Evolutionary conservation across 2,797 vertebrate genomes (phyloP), one percentile per base, ranked within the genome.

Genomic region (Sebastiscus tertius): DNA sequence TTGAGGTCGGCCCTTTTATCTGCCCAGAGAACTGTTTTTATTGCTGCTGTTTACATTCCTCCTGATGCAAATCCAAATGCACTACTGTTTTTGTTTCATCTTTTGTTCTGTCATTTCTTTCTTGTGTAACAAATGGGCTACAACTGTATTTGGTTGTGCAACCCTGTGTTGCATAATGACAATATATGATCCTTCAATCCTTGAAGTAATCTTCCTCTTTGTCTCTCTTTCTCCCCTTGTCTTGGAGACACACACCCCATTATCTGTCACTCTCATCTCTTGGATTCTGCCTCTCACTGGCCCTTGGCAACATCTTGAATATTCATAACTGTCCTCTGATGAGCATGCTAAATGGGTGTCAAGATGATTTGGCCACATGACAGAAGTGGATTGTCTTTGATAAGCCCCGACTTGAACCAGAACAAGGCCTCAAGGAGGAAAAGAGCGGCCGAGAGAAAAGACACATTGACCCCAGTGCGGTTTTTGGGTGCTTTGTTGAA

Each of bases 341-440:
- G 92, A 95, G 93, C 94, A 94, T 95, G 93, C 90, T 94, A 95
- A 95, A 95, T 94, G 93, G 91, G 89, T 94, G 95, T 95, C 93
- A 95, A 85, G 86, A 94, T 90, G 89, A 94, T 90, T 94, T 95
- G 94, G 92, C 94, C 86, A 92, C 82, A 90, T 86, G 95, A 95
- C 93, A 95, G 90, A 85, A 92, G 58, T 82, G 91, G 88, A 86
- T 89, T 93, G 85, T 95, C 88, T 94, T 93, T 94, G 91, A 93
- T 94, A 91, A 94, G 92, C 85, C 80, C 87, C 76, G 64, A 89
- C 82, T 89, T 79, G 86, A 86, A 92, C 85, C 83, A 79, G 83
- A 85, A 90, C 88, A 90, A 93, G 87, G 86, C 83, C 62, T 39
- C 80, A 64, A 80, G 89, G 77, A 93, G 89, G 76, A 82, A 85